A percentile compares a stretch with the other conserved stretches of the same genome.
phyloP scores from a whole-genome alignment of 2,888 invertebrate genomes.

The Oxyteleia sp. region DNA sequence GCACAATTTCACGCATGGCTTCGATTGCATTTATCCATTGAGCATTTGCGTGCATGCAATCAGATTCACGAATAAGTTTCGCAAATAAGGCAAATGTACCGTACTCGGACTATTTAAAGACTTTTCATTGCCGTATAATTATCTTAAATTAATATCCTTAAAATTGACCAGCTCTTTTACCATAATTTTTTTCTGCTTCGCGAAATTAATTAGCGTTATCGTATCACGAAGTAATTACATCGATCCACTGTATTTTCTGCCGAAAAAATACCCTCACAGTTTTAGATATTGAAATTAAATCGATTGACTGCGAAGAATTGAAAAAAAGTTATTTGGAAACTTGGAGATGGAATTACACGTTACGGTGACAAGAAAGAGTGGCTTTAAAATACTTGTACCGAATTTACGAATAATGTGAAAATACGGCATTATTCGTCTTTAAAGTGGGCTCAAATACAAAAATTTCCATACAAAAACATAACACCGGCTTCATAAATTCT shows the following conservation, averaged over 20 bases:
- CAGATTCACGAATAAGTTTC: slow-evolving; percentile 41
- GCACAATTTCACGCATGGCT: slow-evolving; percentile 57
- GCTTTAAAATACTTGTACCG: slow-evolving; percentile 22
- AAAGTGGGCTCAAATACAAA: slow-evolving; percentile 40
- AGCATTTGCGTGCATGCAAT: slow-evolving; percentile 35
- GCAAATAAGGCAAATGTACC: slow-evolving; percentile 26
- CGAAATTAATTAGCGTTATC: too few species aligned
- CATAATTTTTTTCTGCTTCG: too few species aligned
- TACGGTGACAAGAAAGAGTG: slow-evolving; percentile 25
- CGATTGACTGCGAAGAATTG: neutral
- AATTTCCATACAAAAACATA: slow-evolving; percentile 49
- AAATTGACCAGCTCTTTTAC: too few species aligned
- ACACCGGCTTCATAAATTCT: slow-evolving; percentile 53
- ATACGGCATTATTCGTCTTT: slow-evolving; percentile 24
- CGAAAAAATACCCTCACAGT: too few species aligned
- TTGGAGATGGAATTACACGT: slow-evolving; percentile 28
- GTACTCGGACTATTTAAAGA: too few species aligned
- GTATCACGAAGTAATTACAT: too few species aligned
- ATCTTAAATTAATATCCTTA: too few species aligned
- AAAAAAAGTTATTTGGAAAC: slow-evolving; percentile 25
- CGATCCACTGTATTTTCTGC: too few species aligned
- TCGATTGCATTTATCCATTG: slow-evolving; percentile 45
- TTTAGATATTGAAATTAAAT: neutral
- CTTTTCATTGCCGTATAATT: too few species aligned
- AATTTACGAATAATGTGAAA: slow-evolving; percentile 28